phyloP scores from a whole-genome alignment of 35 echinoderm and acorn worm genomes.

The Patiria miniata region DNA sequence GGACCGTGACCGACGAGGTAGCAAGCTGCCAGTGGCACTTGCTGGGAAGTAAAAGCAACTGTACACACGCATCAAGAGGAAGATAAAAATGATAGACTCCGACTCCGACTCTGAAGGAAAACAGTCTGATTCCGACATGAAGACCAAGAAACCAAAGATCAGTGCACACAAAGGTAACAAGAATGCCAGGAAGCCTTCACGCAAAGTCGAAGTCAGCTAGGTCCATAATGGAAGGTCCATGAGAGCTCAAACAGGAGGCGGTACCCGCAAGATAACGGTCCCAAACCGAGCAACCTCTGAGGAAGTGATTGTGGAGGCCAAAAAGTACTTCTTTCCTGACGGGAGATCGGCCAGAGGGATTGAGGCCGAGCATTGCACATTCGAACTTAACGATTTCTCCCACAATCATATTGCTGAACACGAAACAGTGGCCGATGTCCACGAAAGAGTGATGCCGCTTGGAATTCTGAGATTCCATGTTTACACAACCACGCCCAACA shows the following conservation, averaged over 20 bases:
- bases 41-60: not conserved
- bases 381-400: not conserved
- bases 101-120: not conserved
- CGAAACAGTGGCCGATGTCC: slow-evolving; percentile 6
- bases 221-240: not conserved
- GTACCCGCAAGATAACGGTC: not conserved
- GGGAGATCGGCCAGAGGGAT: not conserved
- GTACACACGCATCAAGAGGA: not conserved
- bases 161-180: not conserved
- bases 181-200: not conserved
- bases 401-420: not conserved
- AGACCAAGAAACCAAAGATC: not conserved
- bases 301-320: not conserved
- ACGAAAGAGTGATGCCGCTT: not conserved
- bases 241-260: not conserved
- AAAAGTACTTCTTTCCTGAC: not conserved
- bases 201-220: not conserved
- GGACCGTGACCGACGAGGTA: no score
- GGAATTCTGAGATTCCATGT: not conserved
- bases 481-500: not conserved
- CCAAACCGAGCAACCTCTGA: not conserved
- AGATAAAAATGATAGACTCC: not conserved
- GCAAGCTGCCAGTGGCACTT: no score
- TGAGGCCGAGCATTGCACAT: not conserved
- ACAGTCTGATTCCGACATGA: not conserved